Evolutionary conservation across 2,113 vertebrate genomes (phyloP).

Genomic region (Catagonus wagneri): DNA sequence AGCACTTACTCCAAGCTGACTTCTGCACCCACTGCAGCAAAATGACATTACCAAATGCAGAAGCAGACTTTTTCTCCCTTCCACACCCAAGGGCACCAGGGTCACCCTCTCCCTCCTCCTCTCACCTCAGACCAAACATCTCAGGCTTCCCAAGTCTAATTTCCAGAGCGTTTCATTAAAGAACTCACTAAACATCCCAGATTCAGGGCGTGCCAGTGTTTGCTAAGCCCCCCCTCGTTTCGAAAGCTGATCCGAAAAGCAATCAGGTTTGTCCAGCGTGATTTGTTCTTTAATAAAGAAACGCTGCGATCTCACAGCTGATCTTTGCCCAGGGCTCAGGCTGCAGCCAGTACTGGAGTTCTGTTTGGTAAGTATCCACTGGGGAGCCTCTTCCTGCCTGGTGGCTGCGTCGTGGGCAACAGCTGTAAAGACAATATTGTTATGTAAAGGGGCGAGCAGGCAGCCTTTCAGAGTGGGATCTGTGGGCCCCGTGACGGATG

Average conservation of each 20-base stretch:
- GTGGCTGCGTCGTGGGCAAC: not conserved
- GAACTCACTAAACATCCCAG: slow-evolving; percentile 3
- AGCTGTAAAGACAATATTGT: slow-evolving; percentile 34
- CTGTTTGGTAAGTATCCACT: slow-evolving; percentile 59
- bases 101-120: not conserved
- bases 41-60: not conserved
- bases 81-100: not conserved
- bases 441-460: not conserved
- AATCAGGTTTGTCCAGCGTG: slow-evolving; percentile 76
- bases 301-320: slow-evolving; percentile 63
- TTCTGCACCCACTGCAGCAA: not conserved
- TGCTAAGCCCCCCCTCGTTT: slow-evolving; percentile 56
- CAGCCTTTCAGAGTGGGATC: not conserved
- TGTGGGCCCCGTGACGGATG: not conserved
- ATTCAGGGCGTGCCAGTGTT: not conserved
- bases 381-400: slow-evolving; percentile 16
- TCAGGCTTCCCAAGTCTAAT: slow-evolving; percentile 5
- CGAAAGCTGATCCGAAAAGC: slow-evolving; percentile 60
- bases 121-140: not conserved
- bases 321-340: slow-evolving; percentile 78
- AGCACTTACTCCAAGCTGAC: fast-evolving
- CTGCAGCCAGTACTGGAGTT: slow-evolving; percentile 27
- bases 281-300: slow-evolving; percentile 83
- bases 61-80: not conserved
- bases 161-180: slow-evolving; percentile 34